phyloP scores from a whole-genome alignment of 1,140 invertebrate genomes.

The Achatina immaculata region DNA sequence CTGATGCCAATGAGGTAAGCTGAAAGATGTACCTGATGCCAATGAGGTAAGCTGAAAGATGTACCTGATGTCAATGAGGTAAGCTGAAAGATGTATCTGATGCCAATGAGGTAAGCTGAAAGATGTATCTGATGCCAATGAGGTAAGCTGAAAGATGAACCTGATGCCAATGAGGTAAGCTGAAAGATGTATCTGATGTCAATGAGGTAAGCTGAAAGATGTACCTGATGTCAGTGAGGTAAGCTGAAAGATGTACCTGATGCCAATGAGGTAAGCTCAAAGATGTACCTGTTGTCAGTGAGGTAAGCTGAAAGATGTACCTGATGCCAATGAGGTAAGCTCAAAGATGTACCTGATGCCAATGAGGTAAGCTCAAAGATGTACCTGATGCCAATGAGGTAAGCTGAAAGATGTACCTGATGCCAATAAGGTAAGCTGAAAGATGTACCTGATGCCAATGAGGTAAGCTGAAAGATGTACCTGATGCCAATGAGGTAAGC shows the following conservation, averaged over 20 bases:
- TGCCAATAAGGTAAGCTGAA: constrained; percentile 55
- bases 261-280: constrained; percentile 55
- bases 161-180: constrained; percentile 55
- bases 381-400: constrained; percentile 55
- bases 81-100: constrained; percentile 58
- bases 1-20: constrained; percentile 55
- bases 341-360: constrained; percentile 56
- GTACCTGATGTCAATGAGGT: constrained; percentile 55
- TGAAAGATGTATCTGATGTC: constrained; percentile 56
- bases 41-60: constrained; percentile 58
- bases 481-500: constrained; percentile 55
- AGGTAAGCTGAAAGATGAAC: constrained; percentile 57
- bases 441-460: constrained; percentile 56
- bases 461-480: constrained; percentile 57
- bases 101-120: constrained; percentile 55
- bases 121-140: constrained; percentile 56
- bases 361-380: constrained; percentile 58
- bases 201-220: constrained; percentile 58
- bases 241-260: constrained; percentile 58
- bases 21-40: constrained; percentile 56
- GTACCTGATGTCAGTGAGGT: constrained; percentile 54
- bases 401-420: constrained; percentile 58
- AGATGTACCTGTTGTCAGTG: constrained; percentile 56
- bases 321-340: constrained; percentile 55
- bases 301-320: constrained; percentile 57